These are phyloP conservation scores for Cerceris rybyensis DNA, from an alignment of 2,888 invertebrate species.

Conservation along the genomic window DNA sequence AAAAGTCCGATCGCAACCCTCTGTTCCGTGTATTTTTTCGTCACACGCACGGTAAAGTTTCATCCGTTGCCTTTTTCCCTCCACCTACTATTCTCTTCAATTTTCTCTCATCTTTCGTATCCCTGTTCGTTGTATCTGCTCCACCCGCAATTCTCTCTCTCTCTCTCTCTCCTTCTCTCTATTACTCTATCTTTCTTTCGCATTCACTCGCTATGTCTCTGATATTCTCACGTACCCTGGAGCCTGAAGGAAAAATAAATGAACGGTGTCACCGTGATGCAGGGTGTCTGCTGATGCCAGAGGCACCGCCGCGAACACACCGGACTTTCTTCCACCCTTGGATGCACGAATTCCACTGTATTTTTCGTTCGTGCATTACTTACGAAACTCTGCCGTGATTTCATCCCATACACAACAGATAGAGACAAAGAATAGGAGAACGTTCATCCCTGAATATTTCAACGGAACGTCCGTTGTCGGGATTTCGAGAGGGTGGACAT, in stretches of 20 bases:
- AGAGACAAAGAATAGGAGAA: too few species aligned
- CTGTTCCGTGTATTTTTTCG: conserved; percentile 25
- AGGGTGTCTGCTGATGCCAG: conserved; percentile 5
- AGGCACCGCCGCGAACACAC: background rate
- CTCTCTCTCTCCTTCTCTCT: background rate
- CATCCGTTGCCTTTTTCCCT: conserved; percentile 28
- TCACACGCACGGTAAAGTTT: conserved; percentile 29
- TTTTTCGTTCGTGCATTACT: conserved; percentile 24
- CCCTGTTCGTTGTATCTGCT: background rate
- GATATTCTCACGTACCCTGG: conserved; percentile 8
- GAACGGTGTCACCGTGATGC: conserved; percentile 36
- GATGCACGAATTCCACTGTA: conserved; percentile 13
- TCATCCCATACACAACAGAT: too few species aligned
- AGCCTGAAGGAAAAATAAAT: conserved; percentile 41
- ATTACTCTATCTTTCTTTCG: conserved; percentile 13
- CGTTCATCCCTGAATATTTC: too few species aligned
- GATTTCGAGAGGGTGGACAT: too few species aligned
- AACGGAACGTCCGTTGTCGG: too few species aligned
- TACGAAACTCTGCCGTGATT: conserved; percentile 1
- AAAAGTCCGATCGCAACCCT: conserved; percentile 51
- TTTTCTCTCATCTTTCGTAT: background rate
- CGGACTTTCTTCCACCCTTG: conserved; percentile 8
- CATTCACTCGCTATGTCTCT: background rate
- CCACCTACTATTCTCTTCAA: conserved; percentile 17
- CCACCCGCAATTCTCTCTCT: conserved; percentile 18